These are phyloP conservation scores for Epistrophe grossulariae DNA, from an alignment of 2,888 invertebrate species.

Conservation along the genomic window DNA sequence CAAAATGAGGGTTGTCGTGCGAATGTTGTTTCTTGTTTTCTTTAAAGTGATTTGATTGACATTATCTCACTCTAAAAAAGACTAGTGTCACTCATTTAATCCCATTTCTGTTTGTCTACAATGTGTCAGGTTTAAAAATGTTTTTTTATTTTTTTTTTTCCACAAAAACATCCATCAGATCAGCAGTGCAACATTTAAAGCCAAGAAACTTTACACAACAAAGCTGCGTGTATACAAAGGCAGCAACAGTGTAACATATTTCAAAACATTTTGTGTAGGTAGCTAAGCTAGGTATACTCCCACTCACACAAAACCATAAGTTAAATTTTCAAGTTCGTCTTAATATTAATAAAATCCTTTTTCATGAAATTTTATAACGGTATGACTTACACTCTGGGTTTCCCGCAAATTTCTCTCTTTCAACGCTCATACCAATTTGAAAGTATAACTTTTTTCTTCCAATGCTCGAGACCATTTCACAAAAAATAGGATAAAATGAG, in stretches of 20 bases:
- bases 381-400: slow-evolving; percentile 56
- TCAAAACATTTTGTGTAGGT: neutral
- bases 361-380: slow-evolving; percentile 29
- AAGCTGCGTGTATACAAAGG: neutral
- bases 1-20: slow-evolving; percentile 19
- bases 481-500: slow-evolving; percentile 15
- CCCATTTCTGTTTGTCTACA: slow-evolving; percentile 41
- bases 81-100: slow-evolving; percentile 64
- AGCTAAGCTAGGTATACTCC: too few species aligned
- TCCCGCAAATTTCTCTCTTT: slow-evolving; percentile 54
- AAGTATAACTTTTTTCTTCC: too few species aligned
- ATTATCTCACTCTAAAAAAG: slow-evolving; percentile 35
- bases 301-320: slow-evolving; percentile 4
- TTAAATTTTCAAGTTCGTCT: slow-evolving; percentile 45
- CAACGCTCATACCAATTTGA: slow-evolving; percentile 8
- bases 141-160: neutral
- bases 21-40: slow-evolving; percentile 34
- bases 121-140: slow-evolving; percentile 56
- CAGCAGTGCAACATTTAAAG: neutral
- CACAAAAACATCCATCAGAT: slow-evolving; percentile 7
- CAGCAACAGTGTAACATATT: neutral
- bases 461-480: neutral
- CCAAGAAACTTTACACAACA: neutral
- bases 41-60: slow-evolving; percentile 66
- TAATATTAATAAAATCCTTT: slow-evolving; percentile 60